phyloP scores from a whole-genome alignment of 2,113 vertebrate genomes.

The Tricholaema leucomelas region DNA sequence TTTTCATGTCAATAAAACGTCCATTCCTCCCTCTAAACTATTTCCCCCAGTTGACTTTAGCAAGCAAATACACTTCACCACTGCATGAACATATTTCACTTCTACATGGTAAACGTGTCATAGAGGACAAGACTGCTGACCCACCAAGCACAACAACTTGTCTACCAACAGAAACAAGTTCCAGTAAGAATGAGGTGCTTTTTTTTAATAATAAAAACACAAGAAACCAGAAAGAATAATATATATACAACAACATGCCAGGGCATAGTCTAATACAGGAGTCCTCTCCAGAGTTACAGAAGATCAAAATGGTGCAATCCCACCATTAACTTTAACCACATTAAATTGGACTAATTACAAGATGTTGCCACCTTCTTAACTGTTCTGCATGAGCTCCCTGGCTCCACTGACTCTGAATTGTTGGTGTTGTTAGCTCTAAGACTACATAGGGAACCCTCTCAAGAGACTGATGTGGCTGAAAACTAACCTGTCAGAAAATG shows the following conservation, averaged over 20 bases:
- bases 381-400: neutral
- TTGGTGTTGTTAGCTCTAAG: neutral
- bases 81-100: neutral
- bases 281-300: neutral
- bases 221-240: neutral
- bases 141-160: neutral
- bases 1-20: neutral
- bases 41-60: neutral
- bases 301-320: neutral
- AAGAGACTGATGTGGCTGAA: neutral
- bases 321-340: neutral
- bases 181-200: neutral
- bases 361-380: neutral
- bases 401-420: neutral
- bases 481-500: neutral
- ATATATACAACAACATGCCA: neutral
- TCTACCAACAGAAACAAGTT: neutral
- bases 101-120: neutral
- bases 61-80: neutral
- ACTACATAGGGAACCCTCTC: neutral
- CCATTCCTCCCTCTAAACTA: neutral
- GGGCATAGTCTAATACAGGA: neutral
- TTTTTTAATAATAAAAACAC: neutral
- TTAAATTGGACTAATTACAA: neutral
- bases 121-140: neutral